phyloP scores from a whole-genome alignment of 2,797 vertebrate genomes.

The Phrynocephalus vlangalii region DNA sequence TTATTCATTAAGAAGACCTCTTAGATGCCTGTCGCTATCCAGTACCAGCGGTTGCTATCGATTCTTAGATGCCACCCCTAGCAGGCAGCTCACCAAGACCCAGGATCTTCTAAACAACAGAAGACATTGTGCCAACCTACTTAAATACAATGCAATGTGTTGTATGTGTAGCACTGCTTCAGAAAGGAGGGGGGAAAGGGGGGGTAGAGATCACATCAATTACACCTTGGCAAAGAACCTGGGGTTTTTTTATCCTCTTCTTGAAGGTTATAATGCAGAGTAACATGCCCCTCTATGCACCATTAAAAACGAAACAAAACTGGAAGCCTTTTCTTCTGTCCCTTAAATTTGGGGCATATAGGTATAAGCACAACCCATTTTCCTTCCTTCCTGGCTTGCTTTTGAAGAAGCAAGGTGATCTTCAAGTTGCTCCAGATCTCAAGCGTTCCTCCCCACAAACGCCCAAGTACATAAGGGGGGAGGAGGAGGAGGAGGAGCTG shows the following conservation, averaged over 20 bases:
- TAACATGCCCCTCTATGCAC: background rate
- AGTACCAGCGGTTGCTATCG: background rate
- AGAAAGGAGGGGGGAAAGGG: background rate
- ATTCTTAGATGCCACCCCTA: background rate
- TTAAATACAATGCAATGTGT: background rate
- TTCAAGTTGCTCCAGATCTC: background rate
- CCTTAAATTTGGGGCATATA: background rate
- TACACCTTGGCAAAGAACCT: background rate
- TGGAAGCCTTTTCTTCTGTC: background rate
- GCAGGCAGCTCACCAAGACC: background rate
- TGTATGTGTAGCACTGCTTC: background rate
- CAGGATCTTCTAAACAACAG: background rate
- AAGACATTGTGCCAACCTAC: too few relatives aligned
- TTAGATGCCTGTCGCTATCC: background rate
- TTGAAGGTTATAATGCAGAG: background rate
- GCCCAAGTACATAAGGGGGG: background rate
- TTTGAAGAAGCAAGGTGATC: background rate
- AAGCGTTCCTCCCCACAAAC: background rate
- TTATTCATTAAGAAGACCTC: background rate
- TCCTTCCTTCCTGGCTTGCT: background rate
- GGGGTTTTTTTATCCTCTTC: background rate
- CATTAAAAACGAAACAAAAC: too few relatives aligned
- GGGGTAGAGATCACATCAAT: background rate
- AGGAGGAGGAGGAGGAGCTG: background rate
- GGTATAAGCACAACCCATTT: background rate